Evolutionary conservation across 2,797 vertebrate species (phyloP).

Genomic region (Thalassophryne amazonica): DNA sequence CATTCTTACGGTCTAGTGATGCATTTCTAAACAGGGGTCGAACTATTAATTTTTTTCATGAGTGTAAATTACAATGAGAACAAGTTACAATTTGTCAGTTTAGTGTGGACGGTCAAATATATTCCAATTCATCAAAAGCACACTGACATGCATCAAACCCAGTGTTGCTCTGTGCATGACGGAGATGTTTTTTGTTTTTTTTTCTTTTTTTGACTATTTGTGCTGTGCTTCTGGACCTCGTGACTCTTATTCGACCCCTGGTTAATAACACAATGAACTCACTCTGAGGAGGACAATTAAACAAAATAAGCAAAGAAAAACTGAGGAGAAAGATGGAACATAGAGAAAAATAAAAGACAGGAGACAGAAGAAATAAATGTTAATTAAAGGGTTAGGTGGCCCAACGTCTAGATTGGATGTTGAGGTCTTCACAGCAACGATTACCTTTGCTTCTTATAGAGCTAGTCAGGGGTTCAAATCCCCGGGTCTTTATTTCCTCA

Average conservation of each 20-base stretch:
- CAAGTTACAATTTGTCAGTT: constrained; percentile 20
- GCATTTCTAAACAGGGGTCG: constrained; percentile 78
- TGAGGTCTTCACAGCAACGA: constrained; percentile 81
- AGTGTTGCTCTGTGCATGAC: constrained; percentile 20
- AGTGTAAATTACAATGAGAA: constrained; percentile 26
- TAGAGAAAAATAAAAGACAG: constrained; percentile 55
- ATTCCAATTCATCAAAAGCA: constrained; percentile 4
- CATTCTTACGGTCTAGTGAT: constrained; percentile 36
- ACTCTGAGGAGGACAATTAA: constrained; percentile 4
- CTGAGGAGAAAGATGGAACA: constrained; percentile 50
- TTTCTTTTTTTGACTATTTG: constrained; percentile 54
- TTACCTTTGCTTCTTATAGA: constrained; percentile 86
- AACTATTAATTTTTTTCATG: constrained; percentile 52
- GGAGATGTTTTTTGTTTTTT: too few relatives aligned
- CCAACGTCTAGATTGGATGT: constrained; percentile 77
- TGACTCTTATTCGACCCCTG: constrained; percentile 79
- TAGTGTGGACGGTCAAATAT: constrained; percentile 16
- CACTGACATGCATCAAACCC: constrained; percentile 23
- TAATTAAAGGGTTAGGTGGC: constrained; percentile 76
- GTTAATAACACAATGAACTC: constrained; percentile 60
- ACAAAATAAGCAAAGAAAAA: constrained; percentile 30
- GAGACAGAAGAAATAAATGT: constrained; percentile 64
- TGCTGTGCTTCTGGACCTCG: constrained; percentile 73
- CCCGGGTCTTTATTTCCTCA: constrained; percentile 85
- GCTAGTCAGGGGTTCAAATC: constrained; percentile 86